Evolutionary conservation across 2,113 vertebrate genomes (phyloP).

Genomic region (Tautogolabrus adspersus): DNA sequence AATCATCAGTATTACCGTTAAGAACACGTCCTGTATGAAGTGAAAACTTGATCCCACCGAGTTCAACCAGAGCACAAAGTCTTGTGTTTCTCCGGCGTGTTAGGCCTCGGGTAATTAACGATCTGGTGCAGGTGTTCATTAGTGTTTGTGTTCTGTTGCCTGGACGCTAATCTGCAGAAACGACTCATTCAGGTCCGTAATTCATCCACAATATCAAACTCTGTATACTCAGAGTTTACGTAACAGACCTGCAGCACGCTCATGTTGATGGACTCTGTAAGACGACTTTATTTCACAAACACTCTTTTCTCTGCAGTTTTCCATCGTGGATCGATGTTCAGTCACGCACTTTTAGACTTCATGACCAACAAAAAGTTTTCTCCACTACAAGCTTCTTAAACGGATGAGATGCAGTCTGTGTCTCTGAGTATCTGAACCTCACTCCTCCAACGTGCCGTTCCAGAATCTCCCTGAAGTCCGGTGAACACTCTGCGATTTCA

Average conservation of each 20-base stretch:
- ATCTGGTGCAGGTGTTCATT: not conserved
- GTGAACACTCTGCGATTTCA: no score
- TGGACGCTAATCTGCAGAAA: not conserved
- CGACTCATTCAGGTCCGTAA: not conserved
- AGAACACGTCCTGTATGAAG: not conserved
- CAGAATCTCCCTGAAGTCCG: no score
- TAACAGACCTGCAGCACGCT: not conserved
- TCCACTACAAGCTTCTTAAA: no score
- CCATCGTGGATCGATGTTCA: no score
- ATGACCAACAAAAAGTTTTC: no score
- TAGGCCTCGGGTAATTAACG: constrained; percentile 6
- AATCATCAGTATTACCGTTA: not conserved
- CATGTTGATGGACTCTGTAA: not conserved
- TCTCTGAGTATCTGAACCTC: no score
- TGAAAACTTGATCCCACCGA: not conserved
- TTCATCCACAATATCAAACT: not conserved
- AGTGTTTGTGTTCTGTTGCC: constrained; percentile 8
- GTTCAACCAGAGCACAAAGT: not conserved
- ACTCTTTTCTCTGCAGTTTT: no score
- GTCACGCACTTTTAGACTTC: no score
- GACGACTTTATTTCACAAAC: no score
- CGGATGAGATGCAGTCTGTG: no score
- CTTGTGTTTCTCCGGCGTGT: not conserved
- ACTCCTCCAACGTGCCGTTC: no score
- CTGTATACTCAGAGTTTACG: not conserved